A percentile compares a stretch with the other conserved stretches of the same genome.
These are phyloP conservation scores for Venturia canescens DNA, from an alignment of 1,140 invertebrate species.

Conservation along the genomic window DNA sequence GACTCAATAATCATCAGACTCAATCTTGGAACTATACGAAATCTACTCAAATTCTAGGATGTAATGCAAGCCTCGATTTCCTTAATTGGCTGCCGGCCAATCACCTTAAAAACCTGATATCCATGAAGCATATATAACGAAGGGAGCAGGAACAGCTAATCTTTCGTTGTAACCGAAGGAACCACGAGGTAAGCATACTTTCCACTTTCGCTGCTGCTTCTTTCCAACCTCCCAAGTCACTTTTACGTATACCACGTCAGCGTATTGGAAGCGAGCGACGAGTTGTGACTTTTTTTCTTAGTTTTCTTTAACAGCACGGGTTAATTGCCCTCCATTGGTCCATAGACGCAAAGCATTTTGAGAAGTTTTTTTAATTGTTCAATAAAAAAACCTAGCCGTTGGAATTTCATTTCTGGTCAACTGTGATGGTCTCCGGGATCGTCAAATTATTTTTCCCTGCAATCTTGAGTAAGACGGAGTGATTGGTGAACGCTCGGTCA, in stretches of 20 bases:
- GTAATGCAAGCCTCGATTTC: background rate
- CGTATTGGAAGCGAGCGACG: background rate
- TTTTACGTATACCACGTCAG: background rate
- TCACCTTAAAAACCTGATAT: conserved; percentile 7
- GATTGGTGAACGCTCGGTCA: no score
- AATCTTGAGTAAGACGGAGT: no score
- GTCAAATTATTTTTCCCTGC: no score
- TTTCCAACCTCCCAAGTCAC: background rate
- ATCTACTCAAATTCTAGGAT: background rate
- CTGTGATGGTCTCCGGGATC: no score
- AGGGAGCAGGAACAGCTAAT: conserved; percentile 6
- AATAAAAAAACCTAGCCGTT: no score
- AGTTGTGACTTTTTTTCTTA: background rate
- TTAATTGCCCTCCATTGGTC: no score
- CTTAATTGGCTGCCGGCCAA: background rate
- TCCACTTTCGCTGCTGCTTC: conserved; percentile 4
- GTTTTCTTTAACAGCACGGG: background rate
- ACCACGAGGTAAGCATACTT: conserved; percentile 10
- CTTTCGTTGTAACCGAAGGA: conserved; percentile 11
- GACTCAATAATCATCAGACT: background rate
- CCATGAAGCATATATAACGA: background rate
- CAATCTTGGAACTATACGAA: background rate
- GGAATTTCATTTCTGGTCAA: no score
- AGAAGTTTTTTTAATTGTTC: no score
- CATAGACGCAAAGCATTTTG: no score